These are phyloP conservation scores for Anisognathus igniventris DNA, from an alignment of 2,797 vertebrate species.

Conservation along the genomic window DNA sequence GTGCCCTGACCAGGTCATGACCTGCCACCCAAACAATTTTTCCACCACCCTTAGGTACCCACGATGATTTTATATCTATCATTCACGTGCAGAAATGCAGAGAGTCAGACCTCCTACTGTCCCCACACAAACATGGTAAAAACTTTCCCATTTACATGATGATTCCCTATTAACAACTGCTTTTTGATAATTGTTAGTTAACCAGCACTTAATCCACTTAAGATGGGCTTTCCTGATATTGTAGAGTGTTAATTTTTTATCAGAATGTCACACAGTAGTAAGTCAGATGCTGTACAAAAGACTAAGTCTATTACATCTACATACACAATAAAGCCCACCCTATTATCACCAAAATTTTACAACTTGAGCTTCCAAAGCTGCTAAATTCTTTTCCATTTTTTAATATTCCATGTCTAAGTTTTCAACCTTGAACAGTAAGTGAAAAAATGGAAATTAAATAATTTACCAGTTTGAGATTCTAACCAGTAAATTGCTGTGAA, in stretches of 20 bases:
- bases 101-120: background rate
- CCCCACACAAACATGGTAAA: background rate
- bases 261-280: background rate
- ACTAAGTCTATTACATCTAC: background rate
- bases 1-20: conserved; percentile 2
- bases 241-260: conserved; percentile 26
- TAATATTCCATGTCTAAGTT: conserved; percentile 8
- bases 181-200: background rate
- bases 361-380: background rate
- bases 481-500: conserved; percentile 58
- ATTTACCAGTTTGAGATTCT: conserved; percentile 62
- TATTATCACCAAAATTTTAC: background rate
- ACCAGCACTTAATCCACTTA: background rate
- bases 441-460: conserved; percentile 64
- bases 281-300: background rate
- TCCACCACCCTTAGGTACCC: background rate
- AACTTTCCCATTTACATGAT: background rate
- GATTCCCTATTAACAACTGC: background rate
- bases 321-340: background rate
- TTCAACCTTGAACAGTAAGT: conserved; percentile 52
- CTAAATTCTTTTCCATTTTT: conserved; percentile 26
- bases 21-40: background rate
- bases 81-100: background rate
- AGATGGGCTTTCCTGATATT: conserved; percentile 15
- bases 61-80: background rate